Conservation (phyloP, 2,797 vertebrate genomes). For the Melopsittacus undulatus region DNA sequence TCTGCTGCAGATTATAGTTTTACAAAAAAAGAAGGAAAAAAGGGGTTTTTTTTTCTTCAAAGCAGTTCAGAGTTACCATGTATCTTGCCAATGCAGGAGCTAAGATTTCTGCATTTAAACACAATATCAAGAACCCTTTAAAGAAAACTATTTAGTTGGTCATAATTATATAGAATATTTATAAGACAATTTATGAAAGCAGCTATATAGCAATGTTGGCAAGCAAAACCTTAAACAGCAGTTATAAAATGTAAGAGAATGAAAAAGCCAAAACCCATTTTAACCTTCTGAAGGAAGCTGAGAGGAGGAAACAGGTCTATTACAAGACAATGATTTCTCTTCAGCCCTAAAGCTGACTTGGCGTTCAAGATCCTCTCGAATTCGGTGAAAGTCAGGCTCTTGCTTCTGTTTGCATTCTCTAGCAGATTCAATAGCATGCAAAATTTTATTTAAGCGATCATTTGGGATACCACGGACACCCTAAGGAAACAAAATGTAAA, state of each 20-base stretch:
- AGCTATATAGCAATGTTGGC: not conserved
- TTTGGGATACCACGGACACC: constrained; percentile 74
- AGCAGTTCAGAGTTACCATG: not conserved
- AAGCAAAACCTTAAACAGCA: not conserved
- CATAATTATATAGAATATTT: not conserved
- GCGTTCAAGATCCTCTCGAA: constrained; percentile 72
- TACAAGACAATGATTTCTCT: constrained; percentile 55
- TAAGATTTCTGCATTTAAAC: not conserved
- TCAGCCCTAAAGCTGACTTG: constrained; percentile 69
- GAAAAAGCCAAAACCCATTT: not conserved
- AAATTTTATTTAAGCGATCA: constrained; percentile 67
- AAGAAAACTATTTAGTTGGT: not conserved
- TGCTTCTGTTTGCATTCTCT: constrained; percentile 69
- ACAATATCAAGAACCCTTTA: not conserved
- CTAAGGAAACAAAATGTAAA: constrained; percentile 56
- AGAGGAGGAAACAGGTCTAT: not conserved
- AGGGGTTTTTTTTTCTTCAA: not conserved
- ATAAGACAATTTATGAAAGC: not conserved
- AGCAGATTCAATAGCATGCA: constrained; percentile 54
- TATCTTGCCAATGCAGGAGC: not conserved
- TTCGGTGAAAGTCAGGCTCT: constrained; percentile 69
- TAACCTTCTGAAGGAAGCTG: constrained; percentile 21
- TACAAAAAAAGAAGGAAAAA: not conserved
- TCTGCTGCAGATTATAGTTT: not conserved
- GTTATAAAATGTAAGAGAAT: not conserved